Evolutionary conservation across 2,797 vertebrate species (phyloP).

Genomic region (Limnodromus scolopaceus): DNA sequence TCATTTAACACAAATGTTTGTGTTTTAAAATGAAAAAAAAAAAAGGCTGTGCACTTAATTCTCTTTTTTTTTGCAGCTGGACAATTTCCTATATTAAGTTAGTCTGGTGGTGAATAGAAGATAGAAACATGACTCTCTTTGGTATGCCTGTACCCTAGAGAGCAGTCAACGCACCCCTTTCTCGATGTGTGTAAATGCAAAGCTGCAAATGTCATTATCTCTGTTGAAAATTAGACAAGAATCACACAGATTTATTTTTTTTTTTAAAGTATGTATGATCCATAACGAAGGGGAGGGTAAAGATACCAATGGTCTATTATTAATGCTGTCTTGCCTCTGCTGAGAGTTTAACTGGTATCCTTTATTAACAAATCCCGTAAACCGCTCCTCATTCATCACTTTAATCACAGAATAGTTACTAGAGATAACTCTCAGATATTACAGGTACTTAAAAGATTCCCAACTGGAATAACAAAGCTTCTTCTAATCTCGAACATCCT

Average conservation of each 20-base stretch:
- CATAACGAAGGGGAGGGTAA: background rate
- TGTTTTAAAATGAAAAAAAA: background rate
- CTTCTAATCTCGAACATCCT: background rate
- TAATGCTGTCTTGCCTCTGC: background rate
- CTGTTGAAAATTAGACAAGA: background rate
- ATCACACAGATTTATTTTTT: background rate
- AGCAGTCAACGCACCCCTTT: background rate
- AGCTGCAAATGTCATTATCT: background rate
- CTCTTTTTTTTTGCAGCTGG: background rate
- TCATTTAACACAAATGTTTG: background rate
- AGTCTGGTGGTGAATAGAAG: slow-evolving; percentile 12
- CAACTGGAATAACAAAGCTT: background rate
- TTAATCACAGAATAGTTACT: background rate
- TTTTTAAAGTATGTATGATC: background rate
- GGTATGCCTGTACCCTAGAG: background rate
- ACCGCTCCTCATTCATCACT: background rate
- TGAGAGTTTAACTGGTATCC: background rate
- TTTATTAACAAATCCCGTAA: background rate
- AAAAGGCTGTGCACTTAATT: background rate
- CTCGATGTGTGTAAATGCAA: background rate
- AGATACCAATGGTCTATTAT: background rate
- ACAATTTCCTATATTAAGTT: slow-evolving; percentile 21
- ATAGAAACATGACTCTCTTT: background rate
- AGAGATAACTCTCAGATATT: background rate
- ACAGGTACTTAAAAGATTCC: background rate